Evolutionary conservation across 2,797 vertebrate species (phyloP).

Genomic region (Perodicticus potto): DNA sequence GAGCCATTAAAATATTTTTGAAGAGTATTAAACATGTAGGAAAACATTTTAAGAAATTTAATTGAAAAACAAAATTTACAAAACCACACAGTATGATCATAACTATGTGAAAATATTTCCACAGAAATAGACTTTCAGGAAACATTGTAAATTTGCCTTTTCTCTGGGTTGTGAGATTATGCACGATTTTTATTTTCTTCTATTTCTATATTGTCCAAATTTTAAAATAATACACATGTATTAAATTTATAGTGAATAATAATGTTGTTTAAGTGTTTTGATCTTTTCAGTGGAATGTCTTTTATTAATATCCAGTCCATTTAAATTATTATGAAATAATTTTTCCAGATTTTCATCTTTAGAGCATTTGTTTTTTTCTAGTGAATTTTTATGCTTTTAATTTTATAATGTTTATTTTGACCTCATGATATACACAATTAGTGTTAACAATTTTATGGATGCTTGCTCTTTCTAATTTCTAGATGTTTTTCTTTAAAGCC

Average conservation of each 20-base stretch:
- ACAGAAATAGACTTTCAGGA: constrained; percentile 25
- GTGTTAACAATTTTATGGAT: constrained; percentile 44
- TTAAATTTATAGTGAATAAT: constrained; percentile 61
- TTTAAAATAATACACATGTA: neutral
- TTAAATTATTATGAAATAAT: constrained; percentile 46
- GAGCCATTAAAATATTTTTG: constrained; percentile 63
- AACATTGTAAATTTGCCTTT: constrained; percentile 59
- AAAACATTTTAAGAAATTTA: constrained; percentile 64
- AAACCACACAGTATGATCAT: constrained; percentile 27
- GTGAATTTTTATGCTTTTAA: constrained; percentile 65
- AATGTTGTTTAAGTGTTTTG: constrained; percentile 53
- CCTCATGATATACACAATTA: constrained; percentile 40
- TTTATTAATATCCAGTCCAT: constrained; percentile 44
- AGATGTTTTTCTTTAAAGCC: constrained; percentile 52
- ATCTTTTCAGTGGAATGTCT: constrained; percentile 48
- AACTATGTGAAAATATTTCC: constrained; percentile 50
- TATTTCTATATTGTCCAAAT: constrained; percentile 46
- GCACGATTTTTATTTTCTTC: constrained; percentile 39
- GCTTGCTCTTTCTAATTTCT: constrained; percentile 21
- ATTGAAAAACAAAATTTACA: constrained; percentile 48
- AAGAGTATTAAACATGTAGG: constrained; percentile 45
- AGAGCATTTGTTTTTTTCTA: constrained; percentile 58
- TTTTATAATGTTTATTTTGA: constrained; percentile 42
- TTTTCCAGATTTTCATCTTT: constrained; percentile 36
- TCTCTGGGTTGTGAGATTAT: constrained; percentile 34